Evolutionary conservation across 2,113 vertebrate genomes (phyloP), one percentile per base, ranked within the genome.

Genomic region (Plecotus auritus): DNA sequence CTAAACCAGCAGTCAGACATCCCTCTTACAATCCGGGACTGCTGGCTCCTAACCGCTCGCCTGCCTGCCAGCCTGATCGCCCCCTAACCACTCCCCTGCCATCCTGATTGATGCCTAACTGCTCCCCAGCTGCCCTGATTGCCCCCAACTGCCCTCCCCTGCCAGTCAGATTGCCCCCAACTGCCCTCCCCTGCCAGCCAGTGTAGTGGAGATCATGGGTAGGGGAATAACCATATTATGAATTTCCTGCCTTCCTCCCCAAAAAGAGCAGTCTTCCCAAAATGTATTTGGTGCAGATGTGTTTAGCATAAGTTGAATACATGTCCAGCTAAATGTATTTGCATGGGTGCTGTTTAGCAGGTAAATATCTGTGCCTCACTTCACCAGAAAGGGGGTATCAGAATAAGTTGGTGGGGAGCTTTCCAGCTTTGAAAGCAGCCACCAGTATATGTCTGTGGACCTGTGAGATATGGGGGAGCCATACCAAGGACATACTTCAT

Each of bases 221-320:
- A 77, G 22, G 51, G 83, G 78, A 42, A 88, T 32, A 42, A 70
- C 26, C 93, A 91, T 92, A 80, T 81, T 59, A 42, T 42, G 69
- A n/a, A 70, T 93, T 95, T 96, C 95, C 84, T 93, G 80, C 28
- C 28, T 84, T 80, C 83, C 56, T 81, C 32, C 47, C 51, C 1
- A 0, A 40, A 54, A 59, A 72, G 88, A 56, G 95, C 78, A 96
- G 54, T 49, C 67, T 88, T 93, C 86, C 92, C 86, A 89, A 91
- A 74, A 73, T 80, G 26, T 88, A 96, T 80, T 90, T 67, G 77
- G 85, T 61, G 40, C 93, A 97, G 93, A 91, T 88, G 73, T 93
- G 91, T 72, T 85, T 83, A 81, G 77, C 56, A 11, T 42, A 73
- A 37, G 59, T n/a, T 90, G 77, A 90, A 77, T 42, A 72, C 20